These are phyloP conservation scores for Charaxes varanes DNA, from an alignment of 1,140 invertebrate genomes.

Conservation along the genomic window DNA sequence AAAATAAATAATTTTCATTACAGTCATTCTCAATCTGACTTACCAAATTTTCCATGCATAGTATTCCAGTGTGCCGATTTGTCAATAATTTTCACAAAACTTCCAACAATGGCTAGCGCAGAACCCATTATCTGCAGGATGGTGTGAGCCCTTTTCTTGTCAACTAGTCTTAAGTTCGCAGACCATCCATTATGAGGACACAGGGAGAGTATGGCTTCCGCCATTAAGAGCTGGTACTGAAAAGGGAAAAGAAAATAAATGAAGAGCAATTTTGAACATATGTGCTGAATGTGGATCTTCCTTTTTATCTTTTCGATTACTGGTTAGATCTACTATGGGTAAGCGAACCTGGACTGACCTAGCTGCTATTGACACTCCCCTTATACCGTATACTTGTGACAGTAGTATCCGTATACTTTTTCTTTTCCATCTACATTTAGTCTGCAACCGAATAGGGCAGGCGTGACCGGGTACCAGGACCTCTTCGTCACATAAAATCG, in stretches of 20 bases:
- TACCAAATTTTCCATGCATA: constrained; percentile 54
- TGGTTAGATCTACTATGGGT: no score
- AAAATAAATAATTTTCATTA: no score
- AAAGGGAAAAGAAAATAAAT: constrained; percentile 12
- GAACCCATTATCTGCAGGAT: constrained; percentile 46
- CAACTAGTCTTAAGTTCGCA: constrained; percentile 27
- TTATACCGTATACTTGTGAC: no score
- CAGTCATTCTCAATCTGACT: constrained; percentile 11
- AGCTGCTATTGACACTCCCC: no score
- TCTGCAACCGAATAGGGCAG: no score
- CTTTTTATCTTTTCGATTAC: no score
- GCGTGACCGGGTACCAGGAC: no score
- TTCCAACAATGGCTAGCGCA: constrained; percentile 45
- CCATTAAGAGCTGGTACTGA: constrained; percentile 64
- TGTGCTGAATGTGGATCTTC: no score
- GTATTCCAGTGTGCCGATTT: constrained; percentile 47
- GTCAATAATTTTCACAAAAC: constrained; percentile 35
- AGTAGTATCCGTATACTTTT: no score
- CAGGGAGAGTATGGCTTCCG: constrained; percentile 45
- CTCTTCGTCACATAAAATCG: no score
- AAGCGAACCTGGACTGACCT: no score
- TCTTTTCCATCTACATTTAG: no score
- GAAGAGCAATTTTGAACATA: background rate
- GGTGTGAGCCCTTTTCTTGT: constrained; percentile 49
- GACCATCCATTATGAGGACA: constrained; percentile 53